Evolutionary conservation across 2,797 vertebrate species (phyloP).

Genomic region (Rhynchotus rufescens): DNA sequence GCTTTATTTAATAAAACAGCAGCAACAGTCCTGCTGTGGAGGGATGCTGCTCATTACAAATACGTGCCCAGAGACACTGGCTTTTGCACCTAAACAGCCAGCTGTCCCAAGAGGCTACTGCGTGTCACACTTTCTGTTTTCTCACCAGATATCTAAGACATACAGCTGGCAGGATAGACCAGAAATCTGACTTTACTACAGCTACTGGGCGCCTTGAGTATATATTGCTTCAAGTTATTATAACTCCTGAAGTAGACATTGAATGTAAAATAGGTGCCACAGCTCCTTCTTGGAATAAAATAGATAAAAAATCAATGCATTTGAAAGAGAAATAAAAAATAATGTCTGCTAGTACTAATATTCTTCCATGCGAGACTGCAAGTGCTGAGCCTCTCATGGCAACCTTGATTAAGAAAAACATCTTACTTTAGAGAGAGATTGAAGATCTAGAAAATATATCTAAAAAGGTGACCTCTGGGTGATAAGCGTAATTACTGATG

Average conservation of each 20-base stretch:
- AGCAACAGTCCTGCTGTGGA: not conserved
- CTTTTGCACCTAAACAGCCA: not conserved
- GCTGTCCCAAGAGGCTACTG: not conserved
- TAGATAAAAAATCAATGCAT: conserved; percentile 46
- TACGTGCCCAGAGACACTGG: not conserved
- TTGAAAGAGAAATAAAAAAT: conserved; percentile 56
- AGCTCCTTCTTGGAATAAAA: not conserved
- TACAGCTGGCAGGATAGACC: not conserved
- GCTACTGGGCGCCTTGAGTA: not conserved
- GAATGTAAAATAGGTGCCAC: conserved; percentile 50
- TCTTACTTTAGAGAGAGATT: not conserved
- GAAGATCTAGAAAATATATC: not conserved
- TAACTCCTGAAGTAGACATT: not conserved
- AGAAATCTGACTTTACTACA: fast-evolving
- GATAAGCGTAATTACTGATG: not conserved
- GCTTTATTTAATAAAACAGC: not conserved
- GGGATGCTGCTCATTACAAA: not conserved
- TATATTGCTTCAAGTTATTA: not conserved
- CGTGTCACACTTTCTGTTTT: not conserved
- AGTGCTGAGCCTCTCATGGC: not conserved
- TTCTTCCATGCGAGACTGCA: not conserved
- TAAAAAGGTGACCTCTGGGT: not conserved
- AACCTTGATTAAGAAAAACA: conserved; percentile 6
- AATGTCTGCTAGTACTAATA: not conserved
- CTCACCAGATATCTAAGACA: not conserved